Evolutionary conservation across 2,113 vertebrate species (phyloP).

Genomic region (Callocephalon fimbriatum): DNA sequence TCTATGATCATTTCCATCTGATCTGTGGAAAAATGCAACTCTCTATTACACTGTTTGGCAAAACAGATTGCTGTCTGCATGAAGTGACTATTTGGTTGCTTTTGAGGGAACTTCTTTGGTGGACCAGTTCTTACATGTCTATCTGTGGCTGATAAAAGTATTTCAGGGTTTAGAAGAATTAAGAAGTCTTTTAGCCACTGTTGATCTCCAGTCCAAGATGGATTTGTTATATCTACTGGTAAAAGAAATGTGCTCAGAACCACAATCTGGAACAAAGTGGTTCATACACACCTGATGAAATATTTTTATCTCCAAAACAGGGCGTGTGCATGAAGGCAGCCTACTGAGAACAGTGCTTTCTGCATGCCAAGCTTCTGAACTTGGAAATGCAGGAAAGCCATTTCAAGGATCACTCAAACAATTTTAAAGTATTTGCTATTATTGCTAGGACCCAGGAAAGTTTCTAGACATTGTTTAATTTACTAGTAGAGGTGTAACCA

Average conservation of each 20-base stretch:
- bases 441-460: neutral
- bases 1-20: neutral
- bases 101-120: neutral
- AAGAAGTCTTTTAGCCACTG: neutral
- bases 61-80: neutral
- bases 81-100: neutral
- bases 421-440: neutral
- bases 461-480: neutral
- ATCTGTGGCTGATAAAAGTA: neutral
- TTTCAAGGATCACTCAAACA: neutral
- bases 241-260: neutral
- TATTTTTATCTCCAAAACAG: neutral
- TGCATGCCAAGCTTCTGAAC: neutral
- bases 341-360: neutral
- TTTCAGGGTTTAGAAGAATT: neutral
- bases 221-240: neutral
- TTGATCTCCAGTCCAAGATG: neutral
- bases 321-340: neutral
- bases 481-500: neutral
- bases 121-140: neutral
- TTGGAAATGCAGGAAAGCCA: neutral
- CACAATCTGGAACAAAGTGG: neutral
- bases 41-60: neutral
- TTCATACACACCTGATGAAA: neutral
- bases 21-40: neutral